Base-by-base conservation (phyloP, 2,113 vertebrate genomes). In the Haliaeetus leucogaster region DNA sequence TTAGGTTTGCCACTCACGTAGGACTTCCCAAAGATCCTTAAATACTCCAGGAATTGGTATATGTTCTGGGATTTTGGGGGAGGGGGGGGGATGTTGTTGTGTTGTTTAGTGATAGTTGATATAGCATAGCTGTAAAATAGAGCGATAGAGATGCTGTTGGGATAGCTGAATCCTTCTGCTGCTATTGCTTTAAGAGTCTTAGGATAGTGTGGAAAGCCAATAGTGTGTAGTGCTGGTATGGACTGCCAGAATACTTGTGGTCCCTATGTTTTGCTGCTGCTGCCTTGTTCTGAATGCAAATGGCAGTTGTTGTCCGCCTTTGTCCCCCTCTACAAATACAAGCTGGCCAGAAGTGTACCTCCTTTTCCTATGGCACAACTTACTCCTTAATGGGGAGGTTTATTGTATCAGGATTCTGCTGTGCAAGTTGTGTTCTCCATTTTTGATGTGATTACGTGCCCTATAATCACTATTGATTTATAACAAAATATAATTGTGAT, bases 71-170 rank as follows among this genome's bases (percentile, higher is more conserved):
- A 36, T 53, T 34, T 72, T 77, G 6, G 3, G 16, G 13, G 5
- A 4, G 10, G 8, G 16, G 3, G 1, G 1, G 14, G 16, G 4
- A 4, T 29, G 23, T 6, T 43, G 34, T 32, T 29, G 15, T 2
- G 3, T 42, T 70, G 18, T 47, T 79, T 36, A 42, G 13, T 34
- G 59, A 4, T 58, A 22, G 42, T 10, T 80, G 61, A 21, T 77
- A 5, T 0, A 76, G 34, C 14, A 20, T 27, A 48, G 36, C 77
- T 82, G 16, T 65, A 36, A 70, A 74, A 55, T 3, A 16, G 21
- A 86, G 42, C 5, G 2, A n/a, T 5, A 29, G 40, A 48, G 16
- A 2, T 63, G 20, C 22, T 78, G 22, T 40, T 84, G 66, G 65
- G 21, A 36, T 40, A 76, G 56, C 34, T 62, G 65, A 86, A 66